phyloP scores from a whole-genome alignment of 2,113 vertebrate species.

The Calypte anna region DNA sequence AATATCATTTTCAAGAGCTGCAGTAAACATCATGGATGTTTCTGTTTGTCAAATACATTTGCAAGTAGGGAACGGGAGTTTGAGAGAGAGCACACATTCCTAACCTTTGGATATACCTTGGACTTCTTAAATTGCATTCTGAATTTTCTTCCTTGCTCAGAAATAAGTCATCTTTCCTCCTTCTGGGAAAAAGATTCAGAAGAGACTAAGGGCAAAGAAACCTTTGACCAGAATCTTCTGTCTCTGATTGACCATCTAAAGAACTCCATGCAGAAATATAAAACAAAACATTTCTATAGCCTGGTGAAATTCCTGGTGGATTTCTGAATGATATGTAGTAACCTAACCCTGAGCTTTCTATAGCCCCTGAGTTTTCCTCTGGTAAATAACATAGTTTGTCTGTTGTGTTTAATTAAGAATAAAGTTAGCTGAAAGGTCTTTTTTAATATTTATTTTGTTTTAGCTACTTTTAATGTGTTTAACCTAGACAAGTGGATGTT shows the following conservation, averaged over 20 bases:
- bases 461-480: background rate
- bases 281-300: background rate
- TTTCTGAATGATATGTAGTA: background rate
- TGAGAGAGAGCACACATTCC: background rate
- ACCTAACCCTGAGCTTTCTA: background rate
- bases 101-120: background rate
- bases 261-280: background rate
- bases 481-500: background rate
- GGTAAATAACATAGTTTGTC: background rate
- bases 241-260: background rate
- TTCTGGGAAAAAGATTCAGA: background rate
- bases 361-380: background rate
- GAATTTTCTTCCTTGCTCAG: background rate
- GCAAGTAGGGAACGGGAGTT: background rate
- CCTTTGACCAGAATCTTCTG: background rate
- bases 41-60: background rate
- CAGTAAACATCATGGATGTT: background rate
- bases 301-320: background rate
- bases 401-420: background rate
- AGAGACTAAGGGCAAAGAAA: background rate
- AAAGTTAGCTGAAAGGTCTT: background rate
- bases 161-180: background rate
- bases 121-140: background rate
- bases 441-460: background rate
- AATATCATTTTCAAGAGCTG: background rate